A percentile compares a stretch with the other conserved stretches of the same genome.
phyloP scores from a whole-genome alignment of 2,113 vertebrate genomes.

The Poeciliopsis retropinna region DNA sequence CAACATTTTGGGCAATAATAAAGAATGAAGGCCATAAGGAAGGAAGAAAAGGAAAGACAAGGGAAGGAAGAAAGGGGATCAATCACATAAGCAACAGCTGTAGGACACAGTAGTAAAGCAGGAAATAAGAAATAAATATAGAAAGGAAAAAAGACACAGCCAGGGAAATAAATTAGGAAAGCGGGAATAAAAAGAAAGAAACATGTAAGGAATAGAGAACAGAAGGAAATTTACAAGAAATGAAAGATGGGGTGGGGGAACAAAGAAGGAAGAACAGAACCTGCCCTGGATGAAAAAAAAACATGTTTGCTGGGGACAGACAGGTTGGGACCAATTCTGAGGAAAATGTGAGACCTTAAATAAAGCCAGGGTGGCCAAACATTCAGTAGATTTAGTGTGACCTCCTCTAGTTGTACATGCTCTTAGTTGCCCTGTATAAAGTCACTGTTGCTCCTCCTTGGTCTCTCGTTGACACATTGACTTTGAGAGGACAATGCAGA shows the following conservation, averaged over 20 bases:
- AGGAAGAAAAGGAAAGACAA: neutral
- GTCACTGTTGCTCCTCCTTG: neutral
- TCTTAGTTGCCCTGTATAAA: neutral
- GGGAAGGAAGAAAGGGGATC: neutral
- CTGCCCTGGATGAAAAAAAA: too few species aligned
- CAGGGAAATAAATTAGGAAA: too few species aligned
- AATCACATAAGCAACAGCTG: neutral
- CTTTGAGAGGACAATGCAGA: neutral
- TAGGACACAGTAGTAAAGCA: neutral
- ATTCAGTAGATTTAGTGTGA: neutral
- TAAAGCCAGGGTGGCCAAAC: neutral
- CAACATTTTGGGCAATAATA: too few species aligned
- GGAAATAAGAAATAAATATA: too few species aligned
- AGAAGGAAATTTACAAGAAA: too few species aligned
- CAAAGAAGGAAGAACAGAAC: neutral
- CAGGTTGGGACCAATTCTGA: too few species aligned
- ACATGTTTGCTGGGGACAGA: too few species aligned
- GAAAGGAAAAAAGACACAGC: too few species aligned
- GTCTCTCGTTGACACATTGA: neutral
- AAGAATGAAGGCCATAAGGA: neutral
- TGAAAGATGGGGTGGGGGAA: too few species aligned
- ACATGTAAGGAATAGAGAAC: too few species aligned
- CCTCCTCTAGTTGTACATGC: neutral
- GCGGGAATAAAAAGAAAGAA: too few species aligned
- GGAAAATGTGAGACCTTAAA: neutral